Conservation (phyloP, 1,140 invertebrate species). For the Scylla paramamosain region DNA sequence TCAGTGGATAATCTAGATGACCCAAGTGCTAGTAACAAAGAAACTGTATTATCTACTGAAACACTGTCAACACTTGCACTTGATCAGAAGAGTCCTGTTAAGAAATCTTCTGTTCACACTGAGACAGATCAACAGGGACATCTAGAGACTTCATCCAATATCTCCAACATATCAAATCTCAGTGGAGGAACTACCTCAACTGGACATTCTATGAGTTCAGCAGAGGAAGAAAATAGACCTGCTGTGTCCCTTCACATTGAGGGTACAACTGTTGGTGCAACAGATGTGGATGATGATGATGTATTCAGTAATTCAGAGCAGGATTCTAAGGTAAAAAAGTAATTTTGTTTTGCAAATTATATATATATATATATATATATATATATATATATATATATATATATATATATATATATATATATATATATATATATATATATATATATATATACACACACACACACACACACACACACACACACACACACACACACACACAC, state of each 20-base stretch:
- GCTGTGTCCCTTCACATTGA: conserved; percentile 80
- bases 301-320: conserved; percentile 67
- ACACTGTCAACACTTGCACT: background rate
- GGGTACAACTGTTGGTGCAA: conserved; percentile 80
- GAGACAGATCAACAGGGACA: conserved; percentile 55
- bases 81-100: conserved; percentile 12
- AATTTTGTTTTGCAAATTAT: background rate
- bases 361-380: background rate
- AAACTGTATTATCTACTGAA: background rate
- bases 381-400: background rate
- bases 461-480: too few relatives aligned
- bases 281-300: conserved; percentile 80
- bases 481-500: too few relatives aligned
- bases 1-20: conserved; percentile 68
- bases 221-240: conserved; percentile 64
- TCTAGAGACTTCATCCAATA: conserved; percentile 66
- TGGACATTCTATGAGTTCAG: conserved; percentile 65
- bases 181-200: conserved; percentile 65
- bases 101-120: conserved; percentile 45
- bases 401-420: too few relatives aligned
- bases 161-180: conserved; percentile 69
- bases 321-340: conserved; percentile 49
- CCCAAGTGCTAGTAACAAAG: background rate
- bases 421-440: too few relatives aligned
- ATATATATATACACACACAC: too few relatives aligned